phyloP scores from a whole-genome alignment of 92 coral and sea anemone genomes.

The Porites evermanni region DNA sequence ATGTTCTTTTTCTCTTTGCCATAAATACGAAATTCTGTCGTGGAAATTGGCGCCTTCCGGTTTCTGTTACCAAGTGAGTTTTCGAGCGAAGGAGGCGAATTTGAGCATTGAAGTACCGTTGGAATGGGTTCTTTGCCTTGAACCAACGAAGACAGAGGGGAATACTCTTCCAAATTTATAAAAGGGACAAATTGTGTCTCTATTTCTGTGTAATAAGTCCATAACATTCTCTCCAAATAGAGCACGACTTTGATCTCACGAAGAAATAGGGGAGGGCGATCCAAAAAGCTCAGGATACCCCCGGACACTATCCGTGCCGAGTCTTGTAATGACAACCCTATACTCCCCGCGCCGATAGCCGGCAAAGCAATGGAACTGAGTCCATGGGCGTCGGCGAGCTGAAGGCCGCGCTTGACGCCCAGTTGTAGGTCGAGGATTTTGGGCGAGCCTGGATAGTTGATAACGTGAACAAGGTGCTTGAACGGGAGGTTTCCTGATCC shows the following conservation, averaged over 20 bases:
- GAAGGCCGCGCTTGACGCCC: constrained; percentile 23
- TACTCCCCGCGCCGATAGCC: constrained; percentile 35
- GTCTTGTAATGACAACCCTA: neutral
- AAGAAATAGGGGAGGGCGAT: neutral
- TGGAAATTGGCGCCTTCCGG: neutral
- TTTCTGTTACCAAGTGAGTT: neutral
- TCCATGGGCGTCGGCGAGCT: constrained; percentile 37
- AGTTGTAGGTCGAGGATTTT: constrained; percentile 31
- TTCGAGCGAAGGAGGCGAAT: neutral
- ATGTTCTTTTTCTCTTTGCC: constrained; percentile 22
- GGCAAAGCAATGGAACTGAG: constrained; percentile 38
- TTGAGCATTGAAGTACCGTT: neutral
- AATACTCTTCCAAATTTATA: constrained; percentile 25
- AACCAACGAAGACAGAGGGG: neutral
- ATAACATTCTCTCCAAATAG: neutral
- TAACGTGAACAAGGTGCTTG: constrained; percentile 25
- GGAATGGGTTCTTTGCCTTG: neutral
- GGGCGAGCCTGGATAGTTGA: constrained; percentile 20
- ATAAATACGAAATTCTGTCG: constrained; percentile 41
- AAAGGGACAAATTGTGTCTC: constrained; percentile 12
- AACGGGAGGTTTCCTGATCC: constrained; percentile 25
- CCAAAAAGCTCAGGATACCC: constrained; percentile 34
- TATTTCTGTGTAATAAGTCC: constrained; percentile 8
- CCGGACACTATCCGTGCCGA: constrained; percentile 29
- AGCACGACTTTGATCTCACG: constrained; percentile 35